Conservation (phyloP, 2,797 vertebrate species). For the Zalophus californianus region DNA sequence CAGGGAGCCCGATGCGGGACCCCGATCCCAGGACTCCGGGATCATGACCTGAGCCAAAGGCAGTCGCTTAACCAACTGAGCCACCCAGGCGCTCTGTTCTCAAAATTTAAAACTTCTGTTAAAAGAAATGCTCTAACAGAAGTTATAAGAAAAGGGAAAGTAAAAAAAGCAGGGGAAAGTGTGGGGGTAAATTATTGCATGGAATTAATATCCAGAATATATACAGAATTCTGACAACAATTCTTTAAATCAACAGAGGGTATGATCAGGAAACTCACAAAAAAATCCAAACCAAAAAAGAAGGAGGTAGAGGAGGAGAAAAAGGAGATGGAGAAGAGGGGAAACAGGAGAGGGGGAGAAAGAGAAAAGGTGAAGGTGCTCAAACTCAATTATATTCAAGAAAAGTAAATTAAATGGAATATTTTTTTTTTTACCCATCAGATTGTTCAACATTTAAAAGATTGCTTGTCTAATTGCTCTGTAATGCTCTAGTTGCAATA, state of each 20-base stretch:
- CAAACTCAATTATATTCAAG: not conserved
- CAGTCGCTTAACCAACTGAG: too few relatives aligned
- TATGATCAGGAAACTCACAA: not conserved
- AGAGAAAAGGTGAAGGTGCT: not conserved
- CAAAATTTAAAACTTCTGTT: not conserved
- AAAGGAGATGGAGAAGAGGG: rapidly evolving
- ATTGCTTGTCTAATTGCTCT: not conserved
- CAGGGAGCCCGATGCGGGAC: too few relatives aligned
- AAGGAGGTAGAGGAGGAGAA: not conserved
- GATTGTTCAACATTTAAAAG: not conserved
- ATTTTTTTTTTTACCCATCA: not conserved
- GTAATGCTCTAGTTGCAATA: not conserved
- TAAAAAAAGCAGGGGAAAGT: not conserved
- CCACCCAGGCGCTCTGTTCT: too few relatives aligned
- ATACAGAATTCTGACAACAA: not conserved
- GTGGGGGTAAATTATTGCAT: not conserved
- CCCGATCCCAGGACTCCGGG: too few relatives aligned
- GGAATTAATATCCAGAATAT: not conserved
- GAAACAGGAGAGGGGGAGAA: too few relatives aligned
- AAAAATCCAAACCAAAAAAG: not conserved
- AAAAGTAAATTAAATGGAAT: conserved; percentile 2
- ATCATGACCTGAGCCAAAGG: too few relatives aligned
- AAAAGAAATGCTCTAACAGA: not conserved
- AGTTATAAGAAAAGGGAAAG: not conserved
- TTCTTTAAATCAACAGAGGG: not conserved